phyloP scores from a whole-genome alignment of 1,140 invertebrate genomes.

The Argopecten irradians region DNA sequence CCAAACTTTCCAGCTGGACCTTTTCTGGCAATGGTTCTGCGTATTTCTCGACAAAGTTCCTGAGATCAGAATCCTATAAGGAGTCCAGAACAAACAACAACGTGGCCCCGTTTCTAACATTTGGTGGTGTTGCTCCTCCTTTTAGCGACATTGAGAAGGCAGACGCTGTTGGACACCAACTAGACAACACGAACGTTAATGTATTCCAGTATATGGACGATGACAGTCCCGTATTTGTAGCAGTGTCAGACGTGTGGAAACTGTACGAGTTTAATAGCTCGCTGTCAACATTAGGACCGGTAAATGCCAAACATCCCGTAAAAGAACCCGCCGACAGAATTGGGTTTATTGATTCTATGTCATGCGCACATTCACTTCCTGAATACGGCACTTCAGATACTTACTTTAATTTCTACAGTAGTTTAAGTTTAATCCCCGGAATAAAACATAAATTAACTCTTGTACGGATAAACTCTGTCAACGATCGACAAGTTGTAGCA shows the following conservation, averaged over 20 bases:
- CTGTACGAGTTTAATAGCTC: background rate
- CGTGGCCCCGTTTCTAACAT: background rate
- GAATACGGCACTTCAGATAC: conserved; percentile 10
- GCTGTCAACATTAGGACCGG: background rate
- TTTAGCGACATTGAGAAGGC: background rate
- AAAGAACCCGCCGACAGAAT: background rate
- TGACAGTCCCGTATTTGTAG: background rate
- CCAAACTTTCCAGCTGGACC: conserved; percentile 14
- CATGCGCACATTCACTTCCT: conserved; percentile 1
- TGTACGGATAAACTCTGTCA: conserved; percentile 52
- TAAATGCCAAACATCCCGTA: background rate
- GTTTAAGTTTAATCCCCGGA: background rate
- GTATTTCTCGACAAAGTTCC: conserved; percentile 21
- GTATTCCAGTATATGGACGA: background rate
- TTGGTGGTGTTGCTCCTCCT: background rate
- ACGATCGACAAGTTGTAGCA: conserved; percentile 55
- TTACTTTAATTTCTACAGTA: background rate
- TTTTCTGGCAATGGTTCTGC: conserved; percentile 23
- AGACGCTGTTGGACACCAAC: background rate
- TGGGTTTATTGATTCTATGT: background rate
- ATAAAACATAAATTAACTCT: conserved; percentile 31
- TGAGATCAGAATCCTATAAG: background rate
- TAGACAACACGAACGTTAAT: conserved; percentile 29
- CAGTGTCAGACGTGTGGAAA: background rate
- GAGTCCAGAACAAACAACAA: background rate